phyloP scores from a whole-genome alignment of 1,140 invertebrate species.

The Helicoverpa armigera region DNA sequence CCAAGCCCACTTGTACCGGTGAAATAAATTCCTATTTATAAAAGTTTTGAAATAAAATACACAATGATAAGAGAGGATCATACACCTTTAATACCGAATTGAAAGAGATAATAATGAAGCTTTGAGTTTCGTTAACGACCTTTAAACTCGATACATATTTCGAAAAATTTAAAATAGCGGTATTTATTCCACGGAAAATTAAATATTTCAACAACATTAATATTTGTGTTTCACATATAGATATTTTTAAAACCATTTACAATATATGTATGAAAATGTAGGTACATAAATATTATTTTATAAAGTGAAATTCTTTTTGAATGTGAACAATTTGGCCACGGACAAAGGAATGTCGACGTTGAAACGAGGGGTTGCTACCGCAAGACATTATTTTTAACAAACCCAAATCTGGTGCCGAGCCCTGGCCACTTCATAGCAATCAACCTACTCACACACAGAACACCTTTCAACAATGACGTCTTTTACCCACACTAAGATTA shows the following conservation, averaged over 20 bases:
- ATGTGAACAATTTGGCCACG: constrained; percentile 21
- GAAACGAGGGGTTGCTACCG: constrained; percentile 4
- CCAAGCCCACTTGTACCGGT: no score
- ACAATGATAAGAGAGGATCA: no score
- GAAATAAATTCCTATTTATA: no score
- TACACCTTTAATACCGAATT: no score
- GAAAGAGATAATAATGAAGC: no score
- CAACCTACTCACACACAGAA: constrained; percentile 17
- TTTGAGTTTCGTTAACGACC: no score
- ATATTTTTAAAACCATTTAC: neutral
- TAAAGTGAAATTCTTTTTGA: neutral
- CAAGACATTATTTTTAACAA: constrained; percentile 39
- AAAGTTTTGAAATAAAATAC: no score
- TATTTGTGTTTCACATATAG: neutral
- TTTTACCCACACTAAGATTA: neutral
- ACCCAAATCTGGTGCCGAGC: constrained; percentile 17
- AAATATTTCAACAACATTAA: neutral
- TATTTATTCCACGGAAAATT: no score
- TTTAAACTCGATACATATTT: no score
- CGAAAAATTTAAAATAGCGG: no score
- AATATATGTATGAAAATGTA: constrained; percentile 4
- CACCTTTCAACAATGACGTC: constrained; percentile 5
- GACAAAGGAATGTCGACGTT: constrained; percentile 21
- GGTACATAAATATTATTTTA: constrained; percentile 1
- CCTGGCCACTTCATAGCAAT: constrained; percentile 29